phyloP scores from a whole-genome alignment of 2,113 vertebrate genomes.

The Puntigrus tetrazona region DNA sequence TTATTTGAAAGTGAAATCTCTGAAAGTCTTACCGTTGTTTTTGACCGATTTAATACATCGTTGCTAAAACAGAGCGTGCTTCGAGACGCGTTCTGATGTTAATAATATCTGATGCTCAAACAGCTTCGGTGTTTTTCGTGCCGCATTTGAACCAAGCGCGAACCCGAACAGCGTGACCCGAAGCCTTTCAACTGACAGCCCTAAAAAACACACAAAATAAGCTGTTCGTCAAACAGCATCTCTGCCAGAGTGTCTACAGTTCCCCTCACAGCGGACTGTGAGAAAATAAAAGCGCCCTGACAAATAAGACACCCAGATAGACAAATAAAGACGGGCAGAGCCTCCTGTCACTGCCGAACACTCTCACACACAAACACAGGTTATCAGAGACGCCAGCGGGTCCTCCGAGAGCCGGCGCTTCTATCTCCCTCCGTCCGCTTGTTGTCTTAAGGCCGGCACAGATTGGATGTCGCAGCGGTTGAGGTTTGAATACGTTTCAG shows the following conservation, averaged over 20 bases:
- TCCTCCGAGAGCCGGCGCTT: slow-evolving; percentile 24
- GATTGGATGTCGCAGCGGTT: slow-evolving; percentile 23
- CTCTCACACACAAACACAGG: slow-evolving; percentile 33
- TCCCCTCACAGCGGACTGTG: neutral
- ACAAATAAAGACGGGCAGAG: slow-evolving; percentile 65
- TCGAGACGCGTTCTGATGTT: neutral
- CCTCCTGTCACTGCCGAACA: slow-evolving; percentile 21
- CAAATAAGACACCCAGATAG: slow-evolving; percentile 65
- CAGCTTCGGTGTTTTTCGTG: neutral
- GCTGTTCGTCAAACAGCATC: slow-evolving; percentile 29
- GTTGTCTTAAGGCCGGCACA: slow-evolving; percentile 47
- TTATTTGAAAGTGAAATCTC: neutral
- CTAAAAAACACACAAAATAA: neutral
- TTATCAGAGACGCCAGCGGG: slow-evolving; percentile 51
- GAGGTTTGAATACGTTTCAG: slow-evolving; percentile 30
- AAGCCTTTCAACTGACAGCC: neutral
- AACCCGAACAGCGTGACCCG: neutral
- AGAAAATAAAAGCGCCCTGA: slow-evolving; percentile 60
- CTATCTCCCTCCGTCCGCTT: slow-evolving; percentile 44
- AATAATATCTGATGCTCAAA: neutral
- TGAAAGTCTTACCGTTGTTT: neutral
- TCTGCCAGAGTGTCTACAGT: slow-evolving; percentile 58
- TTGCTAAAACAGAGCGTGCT: too few relatives aligned
- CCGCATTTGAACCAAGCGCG: neutral
- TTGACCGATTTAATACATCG: neutral